Conservation (phyloP, 2,797 vertebrate genomes). For the Periophthalmus magnuspinnatus region DNA sequence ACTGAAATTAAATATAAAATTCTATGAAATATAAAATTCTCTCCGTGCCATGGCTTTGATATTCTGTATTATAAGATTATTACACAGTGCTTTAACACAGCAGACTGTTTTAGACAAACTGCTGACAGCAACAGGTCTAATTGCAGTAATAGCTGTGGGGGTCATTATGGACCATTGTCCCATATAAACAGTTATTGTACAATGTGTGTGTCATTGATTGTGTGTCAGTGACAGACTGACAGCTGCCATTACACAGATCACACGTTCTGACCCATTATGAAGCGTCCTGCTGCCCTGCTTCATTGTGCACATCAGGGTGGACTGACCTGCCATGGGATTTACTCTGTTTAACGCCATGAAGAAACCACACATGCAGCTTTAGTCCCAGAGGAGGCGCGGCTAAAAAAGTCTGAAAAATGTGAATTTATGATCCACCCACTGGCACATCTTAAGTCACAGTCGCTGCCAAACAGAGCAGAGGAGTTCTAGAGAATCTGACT, state of each 20-base stretch:
- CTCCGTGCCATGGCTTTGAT: no score
- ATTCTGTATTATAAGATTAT: neutral
- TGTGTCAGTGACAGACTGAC: constrained; percentile 13
- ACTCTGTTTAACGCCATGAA: neutral
- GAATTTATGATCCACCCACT: constrained; percentile 82
- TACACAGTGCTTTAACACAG: neutral
- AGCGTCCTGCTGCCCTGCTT: neutral
- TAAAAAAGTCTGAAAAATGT: constrained; percentile 49
- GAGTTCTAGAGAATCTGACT: constrained; percentile 24
- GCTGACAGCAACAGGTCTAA: neutral
- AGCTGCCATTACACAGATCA: constrained; percentile 9
- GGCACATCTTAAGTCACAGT: constrained; percentile 62
- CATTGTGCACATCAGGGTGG: neutral
- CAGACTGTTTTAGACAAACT: neutral
- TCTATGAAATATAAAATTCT: no score
- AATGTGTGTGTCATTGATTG: neutral
- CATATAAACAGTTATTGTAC: neutral
- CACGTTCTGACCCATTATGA: neutral
- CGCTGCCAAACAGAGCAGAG: constrained; percentile 21
- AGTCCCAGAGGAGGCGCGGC: constrained; percentile 79
- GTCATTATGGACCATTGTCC: neutral
- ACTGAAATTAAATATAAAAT: no score
- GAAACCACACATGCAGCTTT: constrained; percentile 17
- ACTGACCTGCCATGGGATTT: neutral
- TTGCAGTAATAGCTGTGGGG: neutral